Base-by-base conservation (phyloP, 1,140 invertebrate genomes). In the Augochlora pura region DNA sequence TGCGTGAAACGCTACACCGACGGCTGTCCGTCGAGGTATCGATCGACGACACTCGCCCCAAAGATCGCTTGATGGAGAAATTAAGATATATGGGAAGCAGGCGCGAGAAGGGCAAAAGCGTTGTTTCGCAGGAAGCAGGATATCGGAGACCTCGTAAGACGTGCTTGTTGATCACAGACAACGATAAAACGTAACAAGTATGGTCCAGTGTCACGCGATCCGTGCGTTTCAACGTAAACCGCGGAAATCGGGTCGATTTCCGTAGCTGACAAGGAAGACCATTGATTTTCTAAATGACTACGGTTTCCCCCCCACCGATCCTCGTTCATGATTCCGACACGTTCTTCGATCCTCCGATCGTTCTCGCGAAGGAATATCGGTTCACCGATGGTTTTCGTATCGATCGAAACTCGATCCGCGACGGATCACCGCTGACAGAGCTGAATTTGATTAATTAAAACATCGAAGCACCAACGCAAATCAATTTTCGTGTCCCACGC, bases 91-190 rank as follows among this genome's bases (percentile, higher is more conserved):
- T 27, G 6, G 18, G 65, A n/a, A 25, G 62, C 59, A 14, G 6
- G 42, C 1, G 39, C 62, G 27, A 49, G 21, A 7, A 23, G 14
- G n/a, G 3, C n/a, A n/a, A 5, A 54, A 52, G 27, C 3, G n/a
- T 21, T 7, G 18, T n/a, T 57, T 16, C 18, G 62, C 21, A 27
- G 18, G 10, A 42, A 39, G 27, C 3, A 59, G 32, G 42, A n/a
- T 18, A 21, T 18, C 21, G 23, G n/a, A 70, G 38, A 39, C 21
- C 21, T 16, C 18, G 39, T 18, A 8, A 64, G 32, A 39, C 10
- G 9, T 14, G 42, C 23, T 39, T 23, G 21, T 60, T 21, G 6
- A 77, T 69, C 74, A 69, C 66, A 77, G 74, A 60, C 74, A 14
- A 60, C 23, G 60, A 77, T 70, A 52, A 70, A 63, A 60, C 23